Evolutionary conservation across 2,888 invertebrate species (phyloP).

Genomic region (Synanthedon tipuliformis): DNA sequence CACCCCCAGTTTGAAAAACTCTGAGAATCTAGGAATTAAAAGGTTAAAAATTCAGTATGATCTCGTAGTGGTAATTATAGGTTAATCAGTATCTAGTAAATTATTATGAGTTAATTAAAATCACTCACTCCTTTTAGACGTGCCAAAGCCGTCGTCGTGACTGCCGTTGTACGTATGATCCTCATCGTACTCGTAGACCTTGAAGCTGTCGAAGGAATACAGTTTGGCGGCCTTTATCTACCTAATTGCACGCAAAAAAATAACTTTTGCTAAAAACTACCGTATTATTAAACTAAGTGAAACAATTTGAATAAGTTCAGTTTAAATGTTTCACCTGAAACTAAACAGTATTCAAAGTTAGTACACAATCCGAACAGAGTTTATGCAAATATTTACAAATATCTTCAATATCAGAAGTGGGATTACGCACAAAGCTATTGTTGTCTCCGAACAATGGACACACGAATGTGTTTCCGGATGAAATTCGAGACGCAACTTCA

Average conservation of each 20-base stretch:
- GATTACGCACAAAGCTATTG: slow-evolving; percentile 48
- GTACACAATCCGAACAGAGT: slow-evolving; percentile 10
- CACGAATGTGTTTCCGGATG: slow-evolving; percentile 2
- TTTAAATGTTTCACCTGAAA: slow-evolving; percentile 12
- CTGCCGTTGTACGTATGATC: slow-evolving; percentile 50
- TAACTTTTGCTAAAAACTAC: slow-evolving; percentile 1
- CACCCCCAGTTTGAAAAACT: too few relatives aligned
- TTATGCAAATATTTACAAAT: slow-evolving; percentile 35
- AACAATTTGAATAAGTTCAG: slow-evolving; percentile 7
- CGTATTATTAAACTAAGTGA: not conserved
- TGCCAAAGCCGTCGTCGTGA: slow-evolving; percentile 54
- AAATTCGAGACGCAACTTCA: not conserved
- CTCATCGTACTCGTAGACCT: slow-evolving; percentile 64
- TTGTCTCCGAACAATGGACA: slow-evolving; percentile 37
- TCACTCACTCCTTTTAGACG: slow-evolving; percentile 57
- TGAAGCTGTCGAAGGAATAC: slow-evolving; percentile 68
- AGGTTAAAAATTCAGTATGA: too few relatives aligned
- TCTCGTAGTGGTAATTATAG: too few relatives aligned
- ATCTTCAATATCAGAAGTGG: slow-evolving; percentile 32
- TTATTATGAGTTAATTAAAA: not conserved
- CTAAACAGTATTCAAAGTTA: not conserved
- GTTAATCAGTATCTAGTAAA: too few relatives aligned
- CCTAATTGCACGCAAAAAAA: slow-evolving; percentile 6
- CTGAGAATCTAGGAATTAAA: too few relatives aligned
- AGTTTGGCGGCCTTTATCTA: slow-evolving; percentile 53